Evolutionary conservation across 2,113 vertebrate species (phyloP), one percentile per base, ranked within the genome.

Genomic region (Hippocampus barbouri): DNA sequence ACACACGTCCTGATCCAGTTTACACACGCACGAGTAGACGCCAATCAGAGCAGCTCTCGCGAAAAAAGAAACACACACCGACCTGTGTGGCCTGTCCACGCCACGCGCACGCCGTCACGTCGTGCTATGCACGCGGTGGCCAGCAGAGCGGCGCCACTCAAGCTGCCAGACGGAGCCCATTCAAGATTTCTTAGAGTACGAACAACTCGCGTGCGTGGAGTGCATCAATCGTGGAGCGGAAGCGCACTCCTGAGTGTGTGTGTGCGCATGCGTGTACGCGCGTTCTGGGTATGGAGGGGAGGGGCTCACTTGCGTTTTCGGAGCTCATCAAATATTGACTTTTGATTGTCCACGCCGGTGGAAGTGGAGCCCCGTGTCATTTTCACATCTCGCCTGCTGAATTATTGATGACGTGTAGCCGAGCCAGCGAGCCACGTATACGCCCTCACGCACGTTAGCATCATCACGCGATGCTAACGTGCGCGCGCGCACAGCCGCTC

Each of bases 261-360:
- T 49, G 49, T 54, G 38, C 68, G 67, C 71, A 69, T 72, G 71
- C 62, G 20, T 67, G 7, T 54, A 60, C 54, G 54, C 51, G 41
- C 45, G 70, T n/a, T 62, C 53, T 57, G 34, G 51, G 64, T 53
- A 61, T 49, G 65, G 70, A 34, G 72, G 57, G 74, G 15, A 59
- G 23, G 10, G 43, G 43, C 10, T 14, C 12, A 45, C 12, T 69
- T 49, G 64, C 27, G 77, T 91, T 92, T 93, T 92, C 92, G 91
- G 90, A 90, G 88, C 90, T 93, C 91, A 93, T 93, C 88, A 93
- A 93, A 92, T 92, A 93, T 93, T 93, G 91, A 93, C 88, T 92
- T 92, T 83, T 93, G 92, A 93, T 93, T 93, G 92, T 93, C 92
- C 90, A 92, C 82, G 91, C 81, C 88, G 87, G 90, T 92, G 92